Base-by-base conservation (phyloP, 2,888 invertebrate species). In the Eilema griseolum region DNA sequence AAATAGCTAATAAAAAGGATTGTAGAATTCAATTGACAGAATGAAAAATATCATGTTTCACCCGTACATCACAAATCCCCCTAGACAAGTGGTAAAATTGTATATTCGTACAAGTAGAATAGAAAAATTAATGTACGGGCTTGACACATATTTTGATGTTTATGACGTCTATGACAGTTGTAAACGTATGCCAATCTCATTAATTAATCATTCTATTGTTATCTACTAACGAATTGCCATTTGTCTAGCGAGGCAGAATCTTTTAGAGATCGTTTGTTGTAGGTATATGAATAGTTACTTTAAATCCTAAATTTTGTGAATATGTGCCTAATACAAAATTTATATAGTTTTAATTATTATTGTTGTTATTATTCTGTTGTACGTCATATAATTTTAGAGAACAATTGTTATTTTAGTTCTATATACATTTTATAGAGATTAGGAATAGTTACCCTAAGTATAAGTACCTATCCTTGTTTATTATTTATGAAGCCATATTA, bases 261-360 rank as follows among this genome's bases (percentile, higher is more conserved):
- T 46, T 7, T 52, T 52, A 52, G 20, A 59, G 24, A 59, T 59
- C 26, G 8, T 26, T 24, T 59, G 24, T 33, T 23, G 46, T n/a
- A n/a, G n/a, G n/a, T 37, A 14, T 24, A 3, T 26, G 28, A 16
- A 16, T 24, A 59, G 14, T 16, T 59, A 24, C 5, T 14, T 59
- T 28, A 26, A 4, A 59, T 59, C 24, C 28, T 57, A 14, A 57
- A 59, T 59, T 59, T 24, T 59, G 26, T 59, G 59, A 65, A 26
- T 65, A 65, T 52, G 28, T 65, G 37, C 52, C 52, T 65, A 65
- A 46, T 24, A 65, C 46, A 52, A 65, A 46, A 46, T 28, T 65
- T 52, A 26, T 46, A 14, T 41, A 65, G 41, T 46, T 24, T 24
- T 65, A 62, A 24, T 41, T 37, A 24, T 41, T 37, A n/a, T 62